Evolutionary conservation across 2,888 invertebrate species (phyloP).

Genomic region (Syrphus vitripennis): DNA sequence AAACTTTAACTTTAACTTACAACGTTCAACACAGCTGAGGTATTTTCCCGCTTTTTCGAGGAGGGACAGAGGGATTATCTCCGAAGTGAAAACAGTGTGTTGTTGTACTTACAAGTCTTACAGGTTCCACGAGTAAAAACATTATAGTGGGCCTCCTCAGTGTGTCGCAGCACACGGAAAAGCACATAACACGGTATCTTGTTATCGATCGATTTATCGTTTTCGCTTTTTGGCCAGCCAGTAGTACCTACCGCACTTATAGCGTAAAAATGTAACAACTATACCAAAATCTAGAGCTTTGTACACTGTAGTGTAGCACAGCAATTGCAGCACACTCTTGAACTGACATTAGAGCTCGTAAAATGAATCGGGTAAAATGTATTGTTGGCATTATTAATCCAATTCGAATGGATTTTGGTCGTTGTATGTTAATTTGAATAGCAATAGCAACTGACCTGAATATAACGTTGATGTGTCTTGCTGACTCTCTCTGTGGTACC

Average conservation of each 20-base stretch:
- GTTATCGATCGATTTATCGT: conserved; percentile 67
- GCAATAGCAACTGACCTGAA: conserved; percentile 53
- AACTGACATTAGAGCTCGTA: conserved; percentile 56
- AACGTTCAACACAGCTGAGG: background rate
- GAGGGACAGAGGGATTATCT: background rate
- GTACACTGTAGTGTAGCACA: background rate
- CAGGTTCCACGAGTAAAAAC: background rate
- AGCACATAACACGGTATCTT: conserved; percentile 46
- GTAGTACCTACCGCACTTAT: too few relatives aligned
- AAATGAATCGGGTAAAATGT: conserved; percentile 55
- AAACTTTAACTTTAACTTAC: background rate
- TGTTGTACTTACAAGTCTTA: conserved; percentile 22
- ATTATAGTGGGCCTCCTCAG: background rate
- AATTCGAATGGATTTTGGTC: conserved; percentile 58
- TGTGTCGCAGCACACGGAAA: background rate
- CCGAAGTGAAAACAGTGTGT: conserved; percentile 3
- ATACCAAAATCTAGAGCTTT: conserved; percentile 4
- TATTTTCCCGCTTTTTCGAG: background rate
- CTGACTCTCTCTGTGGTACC: background rate
- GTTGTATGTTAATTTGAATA: conserved; percentile 59
- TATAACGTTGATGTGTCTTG: conserved; percentile 51
- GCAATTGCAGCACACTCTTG: conserved; percentile 38
- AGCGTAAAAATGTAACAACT: background rate
- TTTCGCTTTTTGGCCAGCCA: conserved; percentile 47
- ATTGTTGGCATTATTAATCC: conserved; percentile 66